phyloP scores from a whole-genome alignment of 2,888 invertebrate species.

The Tetragonula carbonaria region DNA sequence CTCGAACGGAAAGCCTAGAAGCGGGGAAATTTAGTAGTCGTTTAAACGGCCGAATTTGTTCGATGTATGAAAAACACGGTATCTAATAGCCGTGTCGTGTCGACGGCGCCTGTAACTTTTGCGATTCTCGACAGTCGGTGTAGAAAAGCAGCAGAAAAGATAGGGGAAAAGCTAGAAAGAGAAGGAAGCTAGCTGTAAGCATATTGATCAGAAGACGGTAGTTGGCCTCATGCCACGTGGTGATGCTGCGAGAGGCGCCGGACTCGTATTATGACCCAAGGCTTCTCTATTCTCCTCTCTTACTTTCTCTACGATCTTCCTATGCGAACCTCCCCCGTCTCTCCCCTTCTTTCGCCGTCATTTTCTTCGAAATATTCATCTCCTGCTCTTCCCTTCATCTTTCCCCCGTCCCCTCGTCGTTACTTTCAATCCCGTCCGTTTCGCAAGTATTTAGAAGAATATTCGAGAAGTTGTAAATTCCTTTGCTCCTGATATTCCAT shows the following conservation, averaged over 20 bases:
- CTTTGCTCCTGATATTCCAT: background rate
- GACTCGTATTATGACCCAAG: conserved; percentile 83
- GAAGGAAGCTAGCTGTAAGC: conserved; percentile 80
- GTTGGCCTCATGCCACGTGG: conserved; percentile 84
- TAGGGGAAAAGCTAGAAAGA: conserved; percentile 69
- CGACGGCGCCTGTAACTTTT: conserved; percentile 67
- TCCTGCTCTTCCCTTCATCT: conserved; percentile 2
- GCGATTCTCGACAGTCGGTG: conserved; percentile 53
- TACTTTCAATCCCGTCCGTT: background rate
- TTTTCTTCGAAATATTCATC: conserved; percentile 39
- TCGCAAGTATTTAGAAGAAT: background rate
- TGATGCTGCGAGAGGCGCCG: conserved; percentile 83
- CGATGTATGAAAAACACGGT: background rate
- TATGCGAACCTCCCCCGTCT: conserved; percentile 11
- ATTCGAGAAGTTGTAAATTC: background rate
- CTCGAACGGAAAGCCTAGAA: background rate
- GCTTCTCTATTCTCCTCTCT: conserved; percentile 80
- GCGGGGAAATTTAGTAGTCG: background rate
- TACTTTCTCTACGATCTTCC: conserved; percentile 60
- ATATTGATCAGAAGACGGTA: conserved; percentile 84
- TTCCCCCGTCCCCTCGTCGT: background rate
- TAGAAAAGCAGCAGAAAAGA: conserved; percentile 55
- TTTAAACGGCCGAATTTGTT: background rate
- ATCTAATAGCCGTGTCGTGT: conserved; percentile 54
- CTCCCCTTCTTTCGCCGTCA: background rate